Conservation (phyloP, 2,888 invertebrate species). For the Hypomecis punctinalis region DNA sequence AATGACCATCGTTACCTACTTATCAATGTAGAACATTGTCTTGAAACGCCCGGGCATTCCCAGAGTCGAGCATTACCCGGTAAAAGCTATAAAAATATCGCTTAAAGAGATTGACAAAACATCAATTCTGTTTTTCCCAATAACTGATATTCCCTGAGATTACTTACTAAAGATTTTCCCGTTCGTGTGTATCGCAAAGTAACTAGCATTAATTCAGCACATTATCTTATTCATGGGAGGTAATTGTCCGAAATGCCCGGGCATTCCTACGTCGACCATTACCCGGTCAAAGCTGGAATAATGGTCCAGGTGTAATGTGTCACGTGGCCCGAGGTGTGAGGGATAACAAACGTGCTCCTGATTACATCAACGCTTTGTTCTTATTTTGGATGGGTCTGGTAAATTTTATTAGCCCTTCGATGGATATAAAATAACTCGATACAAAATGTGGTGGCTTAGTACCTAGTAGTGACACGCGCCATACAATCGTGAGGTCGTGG, state of each 20-base stretch:
- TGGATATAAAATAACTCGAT: too few relatives aligned
- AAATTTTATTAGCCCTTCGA: background rate
- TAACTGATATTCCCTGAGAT: too few relatives aligned
- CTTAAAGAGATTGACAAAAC: too few relatives aligned
- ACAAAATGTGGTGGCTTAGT: too few relatives aligned
- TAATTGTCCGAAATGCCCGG: constrained; percentile 42
- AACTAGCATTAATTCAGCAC: constrained; percentile 23
- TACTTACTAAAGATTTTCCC: background rate
- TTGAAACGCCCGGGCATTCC: too few relatives aligned
- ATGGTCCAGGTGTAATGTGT: background rate
- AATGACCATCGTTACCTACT: too few relatives aligned
- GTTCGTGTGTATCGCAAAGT: constrained; percentile 20
- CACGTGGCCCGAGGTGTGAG: constrained; percentile 19
- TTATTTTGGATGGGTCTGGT: background rate
- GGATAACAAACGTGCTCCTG: background rate
- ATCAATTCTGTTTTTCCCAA: too few relatives aligned
- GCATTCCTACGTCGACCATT: constrained; percentile 13
- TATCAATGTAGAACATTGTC: too few relatives aligned
- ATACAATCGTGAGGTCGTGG: too few relatives aligned
- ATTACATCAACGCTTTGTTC: background rate
- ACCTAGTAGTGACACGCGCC: too few relatives aligned
- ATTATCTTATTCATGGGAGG: constrained; percentile 32
- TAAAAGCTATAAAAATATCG: too few relatives aligned
- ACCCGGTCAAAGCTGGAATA: constrained; percentile 11
- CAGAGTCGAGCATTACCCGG: too few relatives aligned